Conservation (phyloP, 2,113 vertebrate species). For the Malurus alboscapulatus region DNA sequence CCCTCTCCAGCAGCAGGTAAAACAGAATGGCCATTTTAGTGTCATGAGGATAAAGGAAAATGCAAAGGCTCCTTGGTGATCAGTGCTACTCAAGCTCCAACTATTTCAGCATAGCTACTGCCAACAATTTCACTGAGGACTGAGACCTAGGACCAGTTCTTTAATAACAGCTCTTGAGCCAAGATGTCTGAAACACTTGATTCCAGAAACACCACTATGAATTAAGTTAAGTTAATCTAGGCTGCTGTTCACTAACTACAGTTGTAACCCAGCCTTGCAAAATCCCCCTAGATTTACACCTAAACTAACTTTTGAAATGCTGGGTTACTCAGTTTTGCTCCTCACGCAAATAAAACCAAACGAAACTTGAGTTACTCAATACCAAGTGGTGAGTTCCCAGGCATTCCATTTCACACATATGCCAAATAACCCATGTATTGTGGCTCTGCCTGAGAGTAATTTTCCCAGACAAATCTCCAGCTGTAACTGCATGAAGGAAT, state of each 20-base stretch:
- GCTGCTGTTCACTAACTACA: not conserved
- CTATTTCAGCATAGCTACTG: not conserved
- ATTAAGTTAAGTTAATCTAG: not conserved
- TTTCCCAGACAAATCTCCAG: not conserved
- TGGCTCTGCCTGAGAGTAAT: not conserved
- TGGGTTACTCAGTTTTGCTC: not conserved
- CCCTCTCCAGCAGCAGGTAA: not conserved
- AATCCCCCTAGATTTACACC: not conserved
- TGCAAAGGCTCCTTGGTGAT: not conserved
- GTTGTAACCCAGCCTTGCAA: not conserved
- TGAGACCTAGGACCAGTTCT: not conserved
- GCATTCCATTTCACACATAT: not conserved
- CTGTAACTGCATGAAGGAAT: not conserved
- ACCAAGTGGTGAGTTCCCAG: not conserved
- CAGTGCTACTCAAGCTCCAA: not conserved
- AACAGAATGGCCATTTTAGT: not conserved
- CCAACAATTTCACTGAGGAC: not conserved
- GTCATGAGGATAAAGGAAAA: not conserved
- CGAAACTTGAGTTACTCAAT: not conserved
- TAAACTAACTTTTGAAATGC: not conserved
- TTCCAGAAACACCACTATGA: not conserved
- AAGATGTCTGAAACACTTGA: not conserved
- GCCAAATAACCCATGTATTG: not conserved
- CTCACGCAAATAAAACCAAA: not conserved
- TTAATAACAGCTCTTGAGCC: not conserved